Conservation (phyloP, 1,140 invertebrate genomes). For the Aphis gossypii region DNA sequence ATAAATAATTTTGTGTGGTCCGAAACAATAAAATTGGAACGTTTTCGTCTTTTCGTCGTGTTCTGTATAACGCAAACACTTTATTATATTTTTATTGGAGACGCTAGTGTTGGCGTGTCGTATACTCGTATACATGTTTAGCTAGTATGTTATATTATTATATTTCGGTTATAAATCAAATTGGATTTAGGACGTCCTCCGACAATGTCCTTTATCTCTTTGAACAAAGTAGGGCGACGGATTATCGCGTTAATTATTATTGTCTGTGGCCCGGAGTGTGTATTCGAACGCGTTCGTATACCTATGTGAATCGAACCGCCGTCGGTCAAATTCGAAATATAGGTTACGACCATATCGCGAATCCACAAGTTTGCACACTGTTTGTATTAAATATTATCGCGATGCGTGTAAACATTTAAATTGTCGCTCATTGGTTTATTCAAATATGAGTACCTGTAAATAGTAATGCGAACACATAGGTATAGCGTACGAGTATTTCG, state of each 20-base stretch:
- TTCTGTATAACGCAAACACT: background rate
- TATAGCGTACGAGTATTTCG: too few relatives aligned
- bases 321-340: constrained; percentile 9
- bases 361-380: background rate
- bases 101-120: background rate
- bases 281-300: background rate
- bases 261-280: constrained; percentile 1
- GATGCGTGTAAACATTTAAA: background rate
- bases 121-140: background rate
- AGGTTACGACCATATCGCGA: constrained; percentile 7
- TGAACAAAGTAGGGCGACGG: background rate
- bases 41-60: background rate
- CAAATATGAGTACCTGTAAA: background rate
- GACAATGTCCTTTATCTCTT: background rate
- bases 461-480: too few relatives aligned
- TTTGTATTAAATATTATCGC: background rate
- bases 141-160: background rate
- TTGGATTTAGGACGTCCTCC: background rate
- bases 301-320: background rate
- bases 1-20: background rate
- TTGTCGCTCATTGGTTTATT: background rate
- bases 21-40: background rate
- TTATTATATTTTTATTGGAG: background rate
- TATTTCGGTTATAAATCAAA: background rate
- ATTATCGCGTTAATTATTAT: constrained; percentile 19